A percentile compares a stretch with the other conserved stretches of the same genome.
Conservation (phyloP, 1,140 invertebrate species). For the Euura saliciscinereae region DNA sequence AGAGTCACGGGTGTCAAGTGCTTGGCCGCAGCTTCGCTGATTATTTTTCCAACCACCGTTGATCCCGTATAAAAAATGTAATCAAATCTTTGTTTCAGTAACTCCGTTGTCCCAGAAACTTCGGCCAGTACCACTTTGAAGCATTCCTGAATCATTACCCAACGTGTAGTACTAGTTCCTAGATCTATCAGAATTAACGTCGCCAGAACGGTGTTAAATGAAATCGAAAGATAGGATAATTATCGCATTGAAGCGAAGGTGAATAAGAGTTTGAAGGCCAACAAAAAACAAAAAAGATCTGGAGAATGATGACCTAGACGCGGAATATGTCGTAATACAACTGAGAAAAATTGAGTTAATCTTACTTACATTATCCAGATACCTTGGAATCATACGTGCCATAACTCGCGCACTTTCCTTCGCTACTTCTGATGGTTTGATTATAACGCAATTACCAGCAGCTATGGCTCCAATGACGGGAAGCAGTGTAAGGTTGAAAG, state of each 20-base stretch:
- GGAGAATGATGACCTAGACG: too few species aligned
- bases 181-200: too few species aligned
- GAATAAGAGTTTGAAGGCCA: background rate
- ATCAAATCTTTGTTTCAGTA: slow-evolving; percentile 87
- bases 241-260: too few species aligned
- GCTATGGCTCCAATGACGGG: slow-evolving; percentile 81
- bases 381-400: slow-evolving; percentile 79
- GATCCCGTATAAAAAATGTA: slow-evolving; percentile 95
- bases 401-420: slow-evolving; percentile 73
- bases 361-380: slow-evolving; percentile 75
- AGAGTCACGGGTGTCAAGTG: slow-evolving; percentile 87
- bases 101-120: slow-evolving; percentile 75
- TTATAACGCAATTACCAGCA: slow-evolving; percentile 85
- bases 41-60: slow-evolving; percentile 79
- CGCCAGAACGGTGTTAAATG: too few species aligned
- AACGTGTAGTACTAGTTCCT: background rate
- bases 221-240: too few species aligned
- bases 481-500: slow-evolving; percentile 77
- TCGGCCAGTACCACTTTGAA: slow-evolving; percentile 74
- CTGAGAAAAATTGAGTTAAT: too few species aligned
- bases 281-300: background rate
- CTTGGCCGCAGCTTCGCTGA: slow-evolving; percentile 84
- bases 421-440: slow-evolving; percentile 91
- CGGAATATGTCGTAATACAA: background rate
- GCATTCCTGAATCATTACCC: slow-evolving; percentile 59